Evolutionary conservation across 2,888 invertebrate species (phyloP).

Genomic region (Sipha maydis): DNA sequence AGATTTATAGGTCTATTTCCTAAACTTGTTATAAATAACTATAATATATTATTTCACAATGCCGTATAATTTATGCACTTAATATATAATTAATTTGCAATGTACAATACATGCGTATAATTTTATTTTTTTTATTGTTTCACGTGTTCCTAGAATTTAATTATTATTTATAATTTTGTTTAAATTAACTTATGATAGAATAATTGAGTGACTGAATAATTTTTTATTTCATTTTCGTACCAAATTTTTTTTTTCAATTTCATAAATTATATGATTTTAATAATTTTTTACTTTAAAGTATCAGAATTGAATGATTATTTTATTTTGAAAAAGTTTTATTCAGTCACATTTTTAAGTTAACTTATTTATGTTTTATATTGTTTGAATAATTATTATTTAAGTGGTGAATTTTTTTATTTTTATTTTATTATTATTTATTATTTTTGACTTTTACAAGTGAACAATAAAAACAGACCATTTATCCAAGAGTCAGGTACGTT

Average conservation of each 20-base stretch:
- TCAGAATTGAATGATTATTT: background rate
- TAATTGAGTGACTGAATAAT: conserved; percentile 32
- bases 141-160: conserved; percentile 58
- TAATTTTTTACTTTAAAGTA: background rate
- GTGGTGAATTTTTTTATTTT: conserved; percentile 44
- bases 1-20: conserved; percentile 11
- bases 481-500: background rate
- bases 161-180: conserved; percentile 36
- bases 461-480: background rate
- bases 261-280: conserved; percentile 1
- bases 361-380: conserved; percentile 37
- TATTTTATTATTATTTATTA: conserved; percentile 40
- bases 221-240: background rate
- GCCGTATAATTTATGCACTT: conserved; percentile 12
- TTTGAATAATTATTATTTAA: conserved; percentile 41
- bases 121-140: conserved; percentile 21
- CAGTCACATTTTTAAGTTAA: conserved; percentile 40
- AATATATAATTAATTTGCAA: conserved; percentile 34
- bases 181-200: conserved; percentile 12
- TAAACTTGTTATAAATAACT: conserved; percentile 19
- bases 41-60: conserved; percentile 9
- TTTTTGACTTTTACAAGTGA: conserved; percentile 21
- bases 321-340: conserved; percentile 21
- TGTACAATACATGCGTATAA: conserved; percentile 32
- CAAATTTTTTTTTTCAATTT: conserved; percentile 8